Evolutionary conservation across 2,797 vertebrate genomes (phyloP), one percentile per base, ranked within the genome.

Genomic region (Paedocypris micromegethes): DNA sequence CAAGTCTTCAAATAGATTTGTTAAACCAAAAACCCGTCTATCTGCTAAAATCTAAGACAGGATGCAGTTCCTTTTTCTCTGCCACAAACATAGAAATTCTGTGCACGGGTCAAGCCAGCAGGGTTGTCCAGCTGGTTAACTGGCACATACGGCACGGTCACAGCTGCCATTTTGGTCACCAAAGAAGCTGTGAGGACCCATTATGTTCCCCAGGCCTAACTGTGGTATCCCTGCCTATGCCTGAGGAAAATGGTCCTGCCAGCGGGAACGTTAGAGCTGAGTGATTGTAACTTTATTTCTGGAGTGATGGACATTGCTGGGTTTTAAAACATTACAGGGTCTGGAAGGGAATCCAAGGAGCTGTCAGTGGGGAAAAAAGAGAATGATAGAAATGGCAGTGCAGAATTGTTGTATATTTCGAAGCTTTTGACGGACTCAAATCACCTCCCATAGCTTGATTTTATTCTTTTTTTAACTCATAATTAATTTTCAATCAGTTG

Each of bases 61-160:
- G 46, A 42, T 64, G 48, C 41, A 40, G 51, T 48, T 46, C n/a
- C 47, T 58, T 45, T 58, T 49, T 43, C 45, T 48, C 61, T 62
- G 57, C 49, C 72, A 50, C 45, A 67, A 57, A 64, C 23, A 54
- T 55, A 58, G 60, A 58, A 58, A 57, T 52, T 57, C 54, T n/a
- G 47, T 57, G 38, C 40, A 47, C 6, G 52, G 68, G 60, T 70
- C 68, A 70, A 57, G 49, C 68, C 39, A 59, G 64, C 49, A 9
- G 41, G 8, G 62, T 77, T 73, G 74, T 87, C 87, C 83, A 86
- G 85, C 86, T 87, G 86, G 74, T 85, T 85, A 84, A 84, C 82
- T 84, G 81, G 64, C 73, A 53, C 63, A 39, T 49, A 72, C 54
- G 72, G 41, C 53, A 68, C 59, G 54, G 64, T 58, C 56, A 61